A percentile compares a stretch with the other conserved stretches of the same genome.
phyloP scores from a whole-genome alignment of 1,140 invertebrate species.

The Mylabris phalerata region DNA sequence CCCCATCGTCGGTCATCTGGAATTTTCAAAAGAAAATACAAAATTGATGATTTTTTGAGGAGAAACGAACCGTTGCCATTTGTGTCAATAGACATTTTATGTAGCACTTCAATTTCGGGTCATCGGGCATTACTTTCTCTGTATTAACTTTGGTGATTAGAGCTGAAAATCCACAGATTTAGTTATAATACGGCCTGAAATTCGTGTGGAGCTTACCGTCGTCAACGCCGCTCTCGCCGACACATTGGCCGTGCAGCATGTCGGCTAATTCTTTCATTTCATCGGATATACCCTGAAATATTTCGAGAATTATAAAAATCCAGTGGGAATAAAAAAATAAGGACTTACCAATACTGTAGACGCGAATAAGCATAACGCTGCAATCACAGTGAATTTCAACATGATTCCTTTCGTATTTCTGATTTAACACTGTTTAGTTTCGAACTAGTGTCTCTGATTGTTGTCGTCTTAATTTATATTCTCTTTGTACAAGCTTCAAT shows the following conservation, averaged over 20 bases:
- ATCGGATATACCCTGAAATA: slow-evolving; percentile 15
- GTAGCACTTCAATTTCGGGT: slow-evolving; percentile 40
- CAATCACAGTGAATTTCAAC: no score
- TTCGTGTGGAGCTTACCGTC: slow-evolving; percentile 11
- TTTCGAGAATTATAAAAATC: no score
- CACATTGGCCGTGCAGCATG: slow-evolving; percentile 18
- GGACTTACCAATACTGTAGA: no score
- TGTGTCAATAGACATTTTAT: slow-evolving; percentile 41
- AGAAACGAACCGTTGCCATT: slow-evolving; percentile 33
- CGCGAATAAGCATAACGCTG: no score
- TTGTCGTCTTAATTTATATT: no score
- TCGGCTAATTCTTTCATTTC: slow-evolving; percentile 18
- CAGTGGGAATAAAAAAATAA: no score
- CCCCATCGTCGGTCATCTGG: slow-evolving; percentile 36
- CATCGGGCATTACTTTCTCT: slow-evolving; percentile 29
- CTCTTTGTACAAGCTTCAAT: no score
- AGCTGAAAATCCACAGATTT: neutral
- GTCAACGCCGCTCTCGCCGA: slow-evolving; percentile 15
- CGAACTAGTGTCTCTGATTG: no score
- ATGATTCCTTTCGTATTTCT: no score
- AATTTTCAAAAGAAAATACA: slow-evolving; percentile 2
- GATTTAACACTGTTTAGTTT: no score
- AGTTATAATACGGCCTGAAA: neutral
- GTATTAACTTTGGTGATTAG: neutral
- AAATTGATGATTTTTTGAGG: neutral